Conservation (phyloP, 2,797 vertebrate genomes). For the Melanotaenia boesemani region DNA sequence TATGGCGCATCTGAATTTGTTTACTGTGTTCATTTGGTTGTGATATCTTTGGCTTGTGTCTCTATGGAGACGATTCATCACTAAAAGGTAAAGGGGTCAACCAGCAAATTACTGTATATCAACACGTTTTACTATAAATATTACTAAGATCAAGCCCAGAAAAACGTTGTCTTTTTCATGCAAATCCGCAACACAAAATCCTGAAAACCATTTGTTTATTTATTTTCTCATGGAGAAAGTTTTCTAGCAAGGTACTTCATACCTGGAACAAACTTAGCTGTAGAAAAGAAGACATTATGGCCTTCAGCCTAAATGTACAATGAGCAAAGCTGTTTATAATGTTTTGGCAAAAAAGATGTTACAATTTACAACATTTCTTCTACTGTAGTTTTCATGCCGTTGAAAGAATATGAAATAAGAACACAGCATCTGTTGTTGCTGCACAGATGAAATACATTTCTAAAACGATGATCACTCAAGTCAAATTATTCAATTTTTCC, state of each 20-base stretch:
- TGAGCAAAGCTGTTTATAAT: neutral
- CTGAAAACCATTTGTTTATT: too few species aligned
- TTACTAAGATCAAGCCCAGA: too few species aligned
- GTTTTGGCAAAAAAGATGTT: neutral
- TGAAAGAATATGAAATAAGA: neutral
- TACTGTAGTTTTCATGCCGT: conserved; percentile 13
- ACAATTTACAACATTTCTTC: neutral
- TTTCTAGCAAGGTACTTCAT: too few species aligned
- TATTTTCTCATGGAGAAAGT: too few species aligned
- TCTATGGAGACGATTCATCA: conserved; percentile 48
- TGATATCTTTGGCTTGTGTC: conserved; percentile 45
- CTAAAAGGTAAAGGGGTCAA: conserved; percentile 55
- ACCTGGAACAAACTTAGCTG: too few species aligned
- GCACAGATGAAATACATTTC: neutral
- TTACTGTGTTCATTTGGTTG: conserved; percentile 45
- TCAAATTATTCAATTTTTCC: neutral
- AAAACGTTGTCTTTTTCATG: too few species aligned
- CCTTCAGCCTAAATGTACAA: neutral
- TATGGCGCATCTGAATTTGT: conserved; percentile 28
- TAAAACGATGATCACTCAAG: neutral
- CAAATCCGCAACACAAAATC: too few species aligned
- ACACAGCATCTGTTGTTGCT: neutral
- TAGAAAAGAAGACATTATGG: too few species aligned
- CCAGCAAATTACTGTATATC: conserved; percentile 47
- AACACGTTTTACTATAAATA: conserved; percentile 16